Evolutionary conservation across 1,140 invertebrate genomes (phyloP).

Genomic region (Brachionus sp.): DNA sequence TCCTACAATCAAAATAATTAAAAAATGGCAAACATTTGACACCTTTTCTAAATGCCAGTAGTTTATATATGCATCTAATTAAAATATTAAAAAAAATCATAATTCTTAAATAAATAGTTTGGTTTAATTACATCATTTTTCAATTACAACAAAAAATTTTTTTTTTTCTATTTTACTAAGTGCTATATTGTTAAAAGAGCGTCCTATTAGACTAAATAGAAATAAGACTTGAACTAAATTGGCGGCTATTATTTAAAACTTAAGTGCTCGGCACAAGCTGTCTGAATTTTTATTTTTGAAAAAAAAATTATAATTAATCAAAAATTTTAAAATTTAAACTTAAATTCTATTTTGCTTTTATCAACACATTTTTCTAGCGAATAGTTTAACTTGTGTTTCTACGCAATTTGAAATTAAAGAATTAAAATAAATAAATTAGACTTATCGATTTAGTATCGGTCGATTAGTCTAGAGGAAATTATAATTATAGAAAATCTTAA

Average conservation of each 20-base stretch:
- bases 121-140: background rate
- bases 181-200: too few relatives aligned
- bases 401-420: background rate
- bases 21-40: background rate
- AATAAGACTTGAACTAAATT: background rate
- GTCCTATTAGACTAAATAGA: background rate
- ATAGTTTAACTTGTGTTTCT: background rate
- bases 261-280: background rate
- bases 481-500: background rate
- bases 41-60: background rate
- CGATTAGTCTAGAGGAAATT: background rate
- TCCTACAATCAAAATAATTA: background rate
- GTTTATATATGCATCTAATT: background rate
- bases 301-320: background rate
- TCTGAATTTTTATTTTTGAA: background rate
- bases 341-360: background rate
- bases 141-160: background rate
- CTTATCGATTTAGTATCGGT: background rate
- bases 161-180: background rate
- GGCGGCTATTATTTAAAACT: background rate
- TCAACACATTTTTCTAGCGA: background rate
- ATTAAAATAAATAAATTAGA: background rate
- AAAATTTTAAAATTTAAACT: background rate
- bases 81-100: background rate
- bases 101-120: background rate